phyloP scores from a whole-genome alignment of 2,888 invertebrate species.

The Lysandra bellargus region DNA sequence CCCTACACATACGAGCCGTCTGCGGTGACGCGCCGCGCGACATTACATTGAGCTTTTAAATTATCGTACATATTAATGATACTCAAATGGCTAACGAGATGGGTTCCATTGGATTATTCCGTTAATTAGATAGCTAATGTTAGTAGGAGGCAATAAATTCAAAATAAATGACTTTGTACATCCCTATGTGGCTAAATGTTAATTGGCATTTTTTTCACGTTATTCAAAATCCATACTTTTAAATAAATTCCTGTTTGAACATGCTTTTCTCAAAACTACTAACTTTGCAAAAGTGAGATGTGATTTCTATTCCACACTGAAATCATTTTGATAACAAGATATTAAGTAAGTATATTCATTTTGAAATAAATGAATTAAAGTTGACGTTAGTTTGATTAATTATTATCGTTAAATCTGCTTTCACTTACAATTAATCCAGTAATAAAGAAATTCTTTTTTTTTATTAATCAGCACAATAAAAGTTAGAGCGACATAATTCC shows the following conservation, averaged over 20 bases:
- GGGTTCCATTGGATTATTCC: conserved; percentile 34
- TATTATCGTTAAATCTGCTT: too few relatives aligned
- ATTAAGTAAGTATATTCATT: too few relatives aligned
- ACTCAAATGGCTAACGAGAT: conserved; percentile 17
- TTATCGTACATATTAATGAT: conserved; percentile 31
- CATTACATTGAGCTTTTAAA: conserved; percentile 39
- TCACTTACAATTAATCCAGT: neutral
- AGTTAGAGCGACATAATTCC: neutral
- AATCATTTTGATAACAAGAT: too few relatives aligned
- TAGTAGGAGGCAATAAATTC: neutral
- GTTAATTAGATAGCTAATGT: conserved; percentile 36
- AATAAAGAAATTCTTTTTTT: neutral
- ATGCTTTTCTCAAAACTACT: too few relatives aligned
- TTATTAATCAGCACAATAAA: neutral
- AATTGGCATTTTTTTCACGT: neutral
- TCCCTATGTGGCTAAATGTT: neutral
- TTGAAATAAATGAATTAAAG: too few relatives aligned
- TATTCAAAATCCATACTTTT: too few relatives aligned
- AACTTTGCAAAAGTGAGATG: too few relatives aligned
- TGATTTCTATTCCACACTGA: too few relatives aligned
- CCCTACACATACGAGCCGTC: neutral
- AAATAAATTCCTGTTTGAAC: too few relatives aligned
- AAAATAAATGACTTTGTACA: neutral
- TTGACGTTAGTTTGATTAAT: too few relatives aligned
- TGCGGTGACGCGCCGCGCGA: conserved; percentile 34